Percentiles rank a stretch among this genome's conserved stretches.
Conservation (phyloP, 2,113 vertebrate species). For the Megaptera novaeangliae region DNA sequence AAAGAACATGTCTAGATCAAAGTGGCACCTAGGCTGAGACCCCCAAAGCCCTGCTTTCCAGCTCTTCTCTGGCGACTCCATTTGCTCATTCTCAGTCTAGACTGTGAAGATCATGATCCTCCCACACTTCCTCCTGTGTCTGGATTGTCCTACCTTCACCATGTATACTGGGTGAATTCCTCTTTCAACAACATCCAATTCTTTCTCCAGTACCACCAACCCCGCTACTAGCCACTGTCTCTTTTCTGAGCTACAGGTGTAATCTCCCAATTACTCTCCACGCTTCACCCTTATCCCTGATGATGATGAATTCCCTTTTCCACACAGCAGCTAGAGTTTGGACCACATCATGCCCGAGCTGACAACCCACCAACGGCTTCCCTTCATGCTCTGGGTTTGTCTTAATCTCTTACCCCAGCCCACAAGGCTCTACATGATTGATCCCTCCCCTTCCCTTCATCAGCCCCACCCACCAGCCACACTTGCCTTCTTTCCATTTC, state of each 20-base stretch:
- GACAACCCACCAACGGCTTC: not conserved
- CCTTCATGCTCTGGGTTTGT: no score
- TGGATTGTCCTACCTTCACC: no score
- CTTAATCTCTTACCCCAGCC: not conserved
- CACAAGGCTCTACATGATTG: not conserved
- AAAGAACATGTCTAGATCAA: not conserved
- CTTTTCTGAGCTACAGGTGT: not conserved
- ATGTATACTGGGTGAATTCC: not conserved
- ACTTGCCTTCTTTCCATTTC: not conserved
- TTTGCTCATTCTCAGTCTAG: not conserved
- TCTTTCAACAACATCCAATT: not conserved
- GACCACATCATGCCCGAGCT: no score
- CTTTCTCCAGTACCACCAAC: not conserved
- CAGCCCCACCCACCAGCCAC: not conserved
- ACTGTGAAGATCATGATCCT: no score
- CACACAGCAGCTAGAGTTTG: no score
- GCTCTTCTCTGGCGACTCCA: not conserved
- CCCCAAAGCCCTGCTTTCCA: no score
- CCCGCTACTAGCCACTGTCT: not conserved
- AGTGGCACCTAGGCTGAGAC: not conserved
- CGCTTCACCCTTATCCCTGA: not conserved
- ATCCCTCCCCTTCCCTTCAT: no score
- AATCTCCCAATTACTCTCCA: accelerated
- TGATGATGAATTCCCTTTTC: not conserved
- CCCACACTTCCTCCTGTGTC: not conserved